Base-by-base conservation (phyloP, 2,113 vertebrate genomes). In the Thermophis baileyi region DNA sequence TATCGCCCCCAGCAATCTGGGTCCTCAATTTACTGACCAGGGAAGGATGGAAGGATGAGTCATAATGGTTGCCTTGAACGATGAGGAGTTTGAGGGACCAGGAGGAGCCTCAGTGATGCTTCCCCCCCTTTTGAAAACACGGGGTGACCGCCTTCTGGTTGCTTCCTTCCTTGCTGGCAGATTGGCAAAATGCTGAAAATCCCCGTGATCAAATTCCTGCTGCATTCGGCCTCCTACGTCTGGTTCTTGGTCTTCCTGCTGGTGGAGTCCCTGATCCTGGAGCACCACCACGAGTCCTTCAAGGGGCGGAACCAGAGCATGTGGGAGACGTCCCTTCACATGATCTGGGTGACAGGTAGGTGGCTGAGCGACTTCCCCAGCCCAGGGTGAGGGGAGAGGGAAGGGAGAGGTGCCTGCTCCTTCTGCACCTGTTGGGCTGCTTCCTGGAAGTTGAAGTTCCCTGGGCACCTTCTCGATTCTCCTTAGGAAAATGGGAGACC, bases 271-370 rank as follows among this genome's bases (percentile, higher is more conserved):
- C 96, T 99, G 90, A 97, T 97, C 27, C 98, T 99, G 98, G 98
- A 99, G 96, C 91, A 97, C 0, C 98, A 98, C 93, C 95, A 98
- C 12, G 98, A 97, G 1, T 95, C 90, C 40, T 98, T 98, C 87
- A 94, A 95, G 0, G 98, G 98, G 47, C 97, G 98, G 44, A 96
- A 98, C 60, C 98, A 98, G 95, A 97, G 97, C 90, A 94, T 99
- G 91, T 97, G 98, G 95, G 98, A 98, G 95, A 99, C 96, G 90
- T 99, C 98, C 8, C 96, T 99, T 88, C 98, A 99, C 96, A 98
- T 99, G 98, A 95, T 99, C 93, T 99, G 98, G 98, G 98, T 99
- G 60, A 97, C 98, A 27, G 99, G 98, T 99, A 94, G n/a, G 98
- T 97, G 35, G 0, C 2, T 0, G 35, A 24, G 6, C 1, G 6